Base-by-base conservation (phyloP, 2,888 invertebrate species). In the Acrobasis suavella region DNA sequence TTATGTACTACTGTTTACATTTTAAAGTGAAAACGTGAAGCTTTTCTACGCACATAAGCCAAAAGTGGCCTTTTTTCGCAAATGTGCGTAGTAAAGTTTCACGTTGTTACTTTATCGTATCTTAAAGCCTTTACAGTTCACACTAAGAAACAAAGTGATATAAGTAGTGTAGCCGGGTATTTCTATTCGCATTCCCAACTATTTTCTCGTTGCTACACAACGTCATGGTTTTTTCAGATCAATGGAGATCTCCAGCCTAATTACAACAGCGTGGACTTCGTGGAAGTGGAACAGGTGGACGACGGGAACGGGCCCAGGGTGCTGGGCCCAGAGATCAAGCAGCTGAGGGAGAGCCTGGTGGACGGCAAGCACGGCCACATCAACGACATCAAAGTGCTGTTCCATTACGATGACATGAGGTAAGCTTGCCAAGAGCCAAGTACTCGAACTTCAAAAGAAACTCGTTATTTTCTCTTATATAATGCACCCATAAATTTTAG, bases 211-310 rank as follows among this genome's bases (percentile, higher is more conserved):
- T 14, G n/a, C n/a, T n/a, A 6, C 42, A 14, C 14, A 42, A 10
- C n/a, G 1, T 14, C 14, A 46, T 46, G 14, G 46, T 46, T 77
- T 75, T 32, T 78, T n/a, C n/a, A 94, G 91, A 94, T 93, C 72
- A 93, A 94, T 71, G 94, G 94, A 46, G 87, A 93, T 58, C 89
- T 97, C 63, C 98, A 97, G 88, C 94, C 95, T n/a, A 98, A 98
- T 85, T 99, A 97, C 90, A 98, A 98, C 87, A 98, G 98, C 83
- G 96, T 99, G 46, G 99, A 99, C 87, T 94, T 99, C 64, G 96
- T 97, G 1, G 99, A 99, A 89, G 96, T 99, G 8, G 99, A 99
- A 83, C 96, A 98, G 69, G 94, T 96, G 32, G 96, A 96, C 74
- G 94, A 94, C 68, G 94, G 94, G 2, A 92, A 93, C 60, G 93